Conservation (phyloP, 1,140 invertebrate genomes). For the Drosophila mojavensis region DNA sequence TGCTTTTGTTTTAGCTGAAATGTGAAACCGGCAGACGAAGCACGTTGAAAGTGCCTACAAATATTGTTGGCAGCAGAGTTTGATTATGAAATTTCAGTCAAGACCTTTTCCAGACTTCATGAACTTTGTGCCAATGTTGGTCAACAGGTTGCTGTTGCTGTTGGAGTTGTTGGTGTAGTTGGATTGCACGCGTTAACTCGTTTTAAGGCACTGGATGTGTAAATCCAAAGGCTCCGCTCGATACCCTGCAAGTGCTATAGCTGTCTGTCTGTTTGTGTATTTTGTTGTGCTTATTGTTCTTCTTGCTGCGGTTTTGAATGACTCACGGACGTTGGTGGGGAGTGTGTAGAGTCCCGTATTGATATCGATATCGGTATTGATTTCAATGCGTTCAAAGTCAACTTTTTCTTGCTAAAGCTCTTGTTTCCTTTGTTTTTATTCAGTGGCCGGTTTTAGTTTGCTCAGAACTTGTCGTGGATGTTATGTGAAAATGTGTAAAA, state of each 20-base stretch:
- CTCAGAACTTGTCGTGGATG: constrained; percentile 27
- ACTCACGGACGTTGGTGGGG: constrained; percentile 35
- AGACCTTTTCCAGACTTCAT: constrained; percentile 30
- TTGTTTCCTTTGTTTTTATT: constrained; percentile 22
- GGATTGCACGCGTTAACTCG: constrained; percentile 53
- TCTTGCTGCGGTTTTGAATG: constrained; percentile 59
- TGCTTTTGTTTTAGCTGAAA: constrained; percentile 47
- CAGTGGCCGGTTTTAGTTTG: constrained; percentile 34
- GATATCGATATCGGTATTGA: constrained; percentile 43
- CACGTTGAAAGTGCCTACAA: constrained; percentile 48
- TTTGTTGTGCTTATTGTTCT: constrained; percentile 43
- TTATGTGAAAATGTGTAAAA: constrained; percentile 25
- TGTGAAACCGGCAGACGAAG: constrained; percentile 44
- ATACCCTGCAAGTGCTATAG: constrained; percentile 28
- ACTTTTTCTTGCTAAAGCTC: constrained; percentile 34
- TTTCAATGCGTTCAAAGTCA: constrained; percentile 67
- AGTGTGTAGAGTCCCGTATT: constrained; percentile 50
- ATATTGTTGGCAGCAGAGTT: constrained; percentile 32
- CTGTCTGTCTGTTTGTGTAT: constrained; percentile 56
- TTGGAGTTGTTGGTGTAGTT: constrained; percentile 17
- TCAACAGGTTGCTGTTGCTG: constrained; percentile 54
- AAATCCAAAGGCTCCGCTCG: constrained; percentile 48
- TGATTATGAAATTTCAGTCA: constrained; percentile 48
- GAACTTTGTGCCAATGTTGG: constrained; percentile 58
- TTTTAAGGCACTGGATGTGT: constrained; percentile 45